These are phyloP conservation scores for Rissa tridactyla DNA, from an alignment of 2,113 vertebrate genomes.

Conservation along the genomic window DNA sequence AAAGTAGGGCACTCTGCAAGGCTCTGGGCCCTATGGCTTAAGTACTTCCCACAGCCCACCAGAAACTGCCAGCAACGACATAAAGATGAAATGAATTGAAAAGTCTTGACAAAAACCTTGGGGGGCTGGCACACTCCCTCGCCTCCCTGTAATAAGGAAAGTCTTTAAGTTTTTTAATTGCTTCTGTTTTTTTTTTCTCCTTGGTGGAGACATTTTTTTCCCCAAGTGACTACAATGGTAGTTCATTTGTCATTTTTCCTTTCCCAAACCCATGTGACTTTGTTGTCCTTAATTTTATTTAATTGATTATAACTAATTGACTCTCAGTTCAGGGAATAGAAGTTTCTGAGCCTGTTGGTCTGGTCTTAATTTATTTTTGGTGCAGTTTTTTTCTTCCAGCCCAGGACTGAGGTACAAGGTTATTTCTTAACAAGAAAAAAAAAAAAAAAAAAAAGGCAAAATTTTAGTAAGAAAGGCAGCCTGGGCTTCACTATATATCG, in stretches of 20 bases:
- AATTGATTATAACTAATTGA: conserved; percentile 70
- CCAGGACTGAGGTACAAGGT: conserved; percentile 4
- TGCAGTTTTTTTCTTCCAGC: background rate
- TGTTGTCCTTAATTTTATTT: conserved; percentile 65
- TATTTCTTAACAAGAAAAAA: background rate
- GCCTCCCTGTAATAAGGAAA: background rate
- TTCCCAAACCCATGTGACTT: background rate
- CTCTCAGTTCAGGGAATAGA: conserved; percentile 41
- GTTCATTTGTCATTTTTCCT: conserved; percentile 28
- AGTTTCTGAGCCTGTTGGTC: background rate
- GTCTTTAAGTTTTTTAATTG: conserved; percentile 53
- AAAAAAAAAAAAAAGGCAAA: no score
- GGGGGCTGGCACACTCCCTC: background rate
- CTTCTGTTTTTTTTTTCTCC: conserved; percentile 35
- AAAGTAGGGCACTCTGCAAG: background rate
- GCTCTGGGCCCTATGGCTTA: background rate
- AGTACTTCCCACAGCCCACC: background rate
- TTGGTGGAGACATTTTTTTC: conserved; percentile 33
- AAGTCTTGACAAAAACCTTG: background rate
- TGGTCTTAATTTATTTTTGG: conserved; percentile 6
- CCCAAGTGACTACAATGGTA: background rate
- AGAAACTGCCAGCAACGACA: background rate
- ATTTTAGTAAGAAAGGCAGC: background rate
- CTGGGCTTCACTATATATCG: background rate
- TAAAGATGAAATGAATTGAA: background rate